Evolutionary conservation across 2,797 vertebrate genomes (phyloP), one percentile per base, ranked within the genome.

Genomic region (Intellagama lesueurii): DNA sequence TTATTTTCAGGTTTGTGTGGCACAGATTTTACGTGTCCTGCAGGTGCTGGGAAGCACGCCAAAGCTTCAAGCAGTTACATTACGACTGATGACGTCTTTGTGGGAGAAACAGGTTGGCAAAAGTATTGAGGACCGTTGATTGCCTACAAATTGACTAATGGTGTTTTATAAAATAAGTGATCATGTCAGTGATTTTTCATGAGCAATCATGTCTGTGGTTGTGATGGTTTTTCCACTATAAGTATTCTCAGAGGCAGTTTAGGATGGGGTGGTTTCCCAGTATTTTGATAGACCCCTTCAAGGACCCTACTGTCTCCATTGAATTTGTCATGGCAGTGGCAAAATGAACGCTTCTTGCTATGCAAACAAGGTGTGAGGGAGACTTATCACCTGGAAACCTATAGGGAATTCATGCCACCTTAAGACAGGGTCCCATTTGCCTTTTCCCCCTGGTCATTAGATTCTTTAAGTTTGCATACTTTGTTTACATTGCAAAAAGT

Each of bases 41-140:
- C 97, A 98, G 81, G 96, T 97, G 93, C 94, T 99, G 89, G 97
- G 98, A 86, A 97, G 97, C 73, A 91, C 96, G 3, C 96, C 98
- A 88, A 98, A 97, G 89, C 97, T 99, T 91, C 97, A 97, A 95
- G 97, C 98, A 2, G 92, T 99, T 94, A 95, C 96, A 26, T 93
- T 98, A 95, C 98, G 99, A 12, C 96, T 99, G 89, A 97, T 99
- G 96, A 98, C 98, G 0, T 95, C 95, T 9, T 97, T 99, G 40
- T 99, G 99, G 99, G 98, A 98, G 92, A 98, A 98, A 93, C 98
- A 99, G 98, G 99, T 99, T 89, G 89, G 94, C 85, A 90, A 87
- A 85, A 87, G 87, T 1, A 83, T 86, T 8, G 56, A 56, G 40
- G 72, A 44, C 44, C 32, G 30, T 82, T 82, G 4, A 77, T 70